phyloP scores from a whole-genome alignment of 2,113 vertebrate species.

The Prochilodus magdalenae region DNA sequence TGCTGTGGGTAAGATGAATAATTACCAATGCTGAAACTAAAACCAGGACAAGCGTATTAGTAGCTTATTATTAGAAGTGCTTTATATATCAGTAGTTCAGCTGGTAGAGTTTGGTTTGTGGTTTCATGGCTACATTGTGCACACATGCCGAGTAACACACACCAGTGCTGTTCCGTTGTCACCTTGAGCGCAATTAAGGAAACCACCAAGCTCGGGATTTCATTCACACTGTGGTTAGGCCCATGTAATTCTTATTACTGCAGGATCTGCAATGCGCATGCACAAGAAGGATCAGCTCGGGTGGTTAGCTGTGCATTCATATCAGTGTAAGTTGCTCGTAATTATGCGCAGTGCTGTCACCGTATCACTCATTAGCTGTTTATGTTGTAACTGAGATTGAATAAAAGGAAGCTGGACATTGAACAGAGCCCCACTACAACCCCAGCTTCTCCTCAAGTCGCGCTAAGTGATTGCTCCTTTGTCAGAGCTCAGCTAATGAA shows the following conservation, averaged over 20 bases:
- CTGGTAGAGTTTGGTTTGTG: neutral
- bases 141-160: constrained; percentile 5
- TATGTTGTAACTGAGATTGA: neutral
- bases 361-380: neutral
- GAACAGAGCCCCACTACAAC: neutral
- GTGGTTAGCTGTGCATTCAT: too few species aligned
- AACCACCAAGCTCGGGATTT: neutral
- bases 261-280: neutral
- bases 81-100: neutral
- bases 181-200: neutral
- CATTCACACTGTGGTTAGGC: neutral
- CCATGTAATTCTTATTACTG: neutral
- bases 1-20: too few species aligned
- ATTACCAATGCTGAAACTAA: too few species aligned
- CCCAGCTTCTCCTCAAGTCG: constrained; percentile 10
- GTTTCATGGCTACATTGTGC: neutral
- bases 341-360: too few species aligned
- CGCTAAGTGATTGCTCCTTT: constrained; percentile 44
- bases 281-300: neutral
- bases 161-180: neutral
- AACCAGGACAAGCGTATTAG: neutral
- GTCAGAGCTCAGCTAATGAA: constrained; percentile 48
- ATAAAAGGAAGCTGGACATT: neutral
- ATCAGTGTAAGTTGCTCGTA: too few species aligned
- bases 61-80: neutral